Evolutionary conservation across 1,140 invertebrate species (phyloP).

Genomic region (Choristoneura fumiferana): DNA sequence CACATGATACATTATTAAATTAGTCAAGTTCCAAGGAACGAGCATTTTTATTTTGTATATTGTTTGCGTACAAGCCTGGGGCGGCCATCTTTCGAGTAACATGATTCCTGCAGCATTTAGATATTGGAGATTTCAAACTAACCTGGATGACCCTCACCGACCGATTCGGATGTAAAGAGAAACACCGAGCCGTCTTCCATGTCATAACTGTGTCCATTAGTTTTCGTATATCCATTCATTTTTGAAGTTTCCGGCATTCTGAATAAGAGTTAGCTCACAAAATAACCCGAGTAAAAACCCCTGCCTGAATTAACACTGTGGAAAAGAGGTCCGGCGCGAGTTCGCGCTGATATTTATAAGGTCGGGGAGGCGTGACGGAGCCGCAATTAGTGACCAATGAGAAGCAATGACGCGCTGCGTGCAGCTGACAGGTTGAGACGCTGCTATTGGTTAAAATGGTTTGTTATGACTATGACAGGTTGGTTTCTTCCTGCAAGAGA

Average conservation of each 20-base stretch:
- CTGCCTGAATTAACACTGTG: conserved; percentile 74
- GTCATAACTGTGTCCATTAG: conserved; percentile 87
- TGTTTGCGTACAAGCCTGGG: conserved; percentile 70
- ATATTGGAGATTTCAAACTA: conserved; percentile 65
- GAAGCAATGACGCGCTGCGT: conserved; percentile 26
- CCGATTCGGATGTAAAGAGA: conserved; percentile 99
- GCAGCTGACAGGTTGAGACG: conserved; percentile 28
- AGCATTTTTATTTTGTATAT: conserved; percentile 20
- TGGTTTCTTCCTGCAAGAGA: conserved; percentile 34
- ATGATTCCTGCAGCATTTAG: conserved; percentile 44
- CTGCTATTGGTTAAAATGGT: conserved; percentile 54
- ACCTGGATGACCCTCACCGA: conserved; percentile 99
- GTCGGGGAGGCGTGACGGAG: conserved; percentile 59
- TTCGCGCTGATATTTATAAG: conserved; percentile 72
- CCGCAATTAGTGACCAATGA: conserved; percentile 53
- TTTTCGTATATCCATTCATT: conserved; percentile 85
- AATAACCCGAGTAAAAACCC: conserved; percentile 68
- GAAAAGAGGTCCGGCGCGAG: conserved; percentile 70
- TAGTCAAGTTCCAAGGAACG: conserved; percentile 27
- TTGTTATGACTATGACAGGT: conserved; percentile 63
- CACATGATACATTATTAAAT: conserved; percentile 22
- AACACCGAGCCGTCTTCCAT: conserved; percentile 93
- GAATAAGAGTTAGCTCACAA: conserved; percentile 77
- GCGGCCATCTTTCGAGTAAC: conserved; percentile 68
- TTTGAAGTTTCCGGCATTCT: conserved; percentile 86